Evolutionary conservation across 2,888 invertebrate genomes (phyloP).

Genomic region (Yponomeuta evonymella): DNA sequence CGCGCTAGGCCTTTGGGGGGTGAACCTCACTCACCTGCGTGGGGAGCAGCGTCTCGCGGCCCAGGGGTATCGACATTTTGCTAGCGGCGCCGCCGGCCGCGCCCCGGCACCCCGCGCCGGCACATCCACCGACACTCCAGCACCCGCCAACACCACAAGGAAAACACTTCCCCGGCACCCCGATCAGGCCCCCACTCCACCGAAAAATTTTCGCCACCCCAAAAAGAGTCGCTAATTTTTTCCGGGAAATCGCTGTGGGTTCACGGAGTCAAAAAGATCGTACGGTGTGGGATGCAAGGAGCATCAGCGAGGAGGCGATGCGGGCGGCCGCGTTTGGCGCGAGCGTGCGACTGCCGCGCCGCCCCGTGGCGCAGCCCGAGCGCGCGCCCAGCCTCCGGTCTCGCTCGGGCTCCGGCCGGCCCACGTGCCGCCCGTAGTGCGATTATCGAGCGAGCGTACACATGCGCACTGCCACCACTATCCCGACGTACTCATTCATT

Average conservation of each 20-base stretch:
- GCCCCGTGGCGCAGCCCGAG: constrained; percentile 16
- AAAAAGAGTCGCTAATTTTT: background rate
- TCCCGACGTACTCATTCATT: constrained; percentile 58
- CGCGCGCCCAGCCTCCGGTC: constrained; percentile 5
- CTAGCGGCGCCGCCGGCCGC: constrained; percentile 73
- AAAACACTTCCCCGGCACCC: constrained; percentile 58
- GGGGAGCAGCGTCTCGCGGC: constrained; percentile 70
- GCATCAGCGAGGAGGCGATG: constrained; percentile 37
- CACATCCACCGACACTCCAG: constrained; percentile 66
- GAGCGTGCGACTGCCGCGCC: constrained; percentile 56
- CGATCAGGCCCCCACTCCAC: constrained; percentile 37
- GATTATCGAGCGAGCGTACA: constrained; percentile 68
- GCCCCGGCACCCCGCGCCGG: constrained; percentile 69
- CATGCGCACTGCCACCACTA: constrained; percentile 52
- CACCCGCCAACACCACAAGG: constrained; percentile 47
- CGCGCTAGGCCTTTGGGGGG: constrained; percentile 3
- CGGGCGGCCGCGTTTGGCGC: constrained; percentile 47
- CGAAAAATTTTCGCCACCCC: constrained; percentile 33
- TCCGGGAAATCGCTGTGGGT: background rate
- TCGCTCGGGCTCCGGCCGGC: constrained; percentile 15
- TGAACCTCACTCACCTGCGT: constrained; percentile 62
- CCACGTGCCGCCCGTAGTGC: constrained; percentile 62
- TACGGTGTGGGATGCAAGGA: background rate
- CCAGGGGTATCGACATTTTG: constrained; percentile 75
- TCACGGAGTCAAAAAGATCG: constrained; percentile 1